These are phyloP conservation scores for Anaspis maculata DNA, from an alignment of 2,888 invertebrate species.

Conservation along the genomic window DNA sequence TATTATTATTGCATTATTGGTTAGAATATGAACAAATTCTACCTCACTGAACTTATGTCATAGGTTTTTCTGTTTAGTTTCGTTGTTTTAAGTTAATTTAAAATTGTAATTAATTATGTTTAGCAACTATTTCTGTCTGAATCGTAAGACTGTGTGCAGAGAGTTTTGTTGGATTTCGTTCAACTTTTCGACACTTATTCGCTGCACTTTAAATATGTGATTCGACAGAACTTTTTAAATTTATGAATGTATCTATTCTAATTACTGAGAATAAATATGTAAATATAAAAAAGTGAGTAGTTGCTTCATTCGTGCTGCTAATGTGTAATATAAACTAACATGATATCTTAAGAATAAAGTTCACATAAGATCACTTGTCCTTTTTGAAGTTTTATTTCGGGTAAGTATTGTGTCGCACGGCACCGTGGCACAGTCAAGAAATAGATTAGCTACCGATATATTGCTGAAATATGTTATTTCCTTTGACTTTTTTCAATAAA, in stretches of 20 bases:
- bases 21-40: conserved; percentile 37
- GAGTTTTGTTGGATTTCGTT: conserved; percentile 15
- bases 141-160: conserved; percentile 34
- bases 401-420: too few relatives aligned
- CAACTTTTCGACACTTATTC: conserved; percentile 18
- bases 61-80: conserved; percentile 24
- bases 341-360: too few relatives aligned
- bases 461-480: too few relatives aligned
- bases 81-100: conserved; percentile 23
- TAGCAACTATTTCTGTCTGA: conserved; percentile 29
- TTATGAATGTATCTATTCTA: conserved; percentile 36
- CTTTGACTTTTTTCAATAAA: too few relatives aligned
- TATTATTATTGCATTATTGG: conserved; percentile 20
- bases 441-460: too few relatives aligned
- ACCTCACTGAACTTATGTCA: conserved; percentile 30
- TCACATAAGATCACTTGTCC: not conserved
- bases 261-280: conserved; percentile 38
- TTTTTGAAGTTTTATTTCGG: conserved; percentile 2
- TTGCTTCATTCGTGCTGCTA: too few relatives aligned
- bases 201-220: conserved; percentile 24
- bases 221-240: conserved; percentile 33
- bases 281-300: too few relatives aligned
- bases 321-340: too few relatives aligned
- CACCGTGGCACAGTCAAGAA: too few relatives aligned
- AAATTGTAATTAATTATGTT: conserved; percentile 21